These are phyloP conservation scores for Operophtera brumata DNA, from an alignment of 2,888 invertebrate species.

Conservation along the genomic window DNA sequence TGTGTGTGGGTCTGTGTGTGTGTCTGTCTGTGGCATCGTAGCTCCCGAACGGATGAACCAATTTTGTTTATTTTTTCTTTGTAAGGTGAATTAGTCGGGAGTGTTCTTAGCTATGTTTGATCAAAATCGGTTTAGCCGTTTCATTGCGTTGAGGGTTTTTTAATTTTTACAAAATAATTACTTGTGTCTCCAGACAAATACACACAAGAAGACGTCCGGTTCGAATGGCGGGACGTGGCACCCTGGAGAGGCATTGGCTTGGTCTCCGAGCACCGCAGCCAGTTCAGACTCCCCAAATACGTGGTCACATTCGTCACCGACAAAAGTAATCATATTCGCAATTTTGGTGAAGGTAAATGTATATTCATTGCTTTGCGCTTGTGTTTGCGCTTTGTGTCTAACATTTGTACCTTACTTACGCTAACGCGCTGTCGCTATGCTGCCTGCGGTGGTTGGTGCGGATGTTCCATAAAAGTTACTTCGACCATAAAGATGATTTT, in stretches of 20 bases:
- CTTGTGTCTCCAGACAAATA: constrained; percentile 75
- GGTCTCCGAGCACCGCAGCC: constrained; percentile 74
- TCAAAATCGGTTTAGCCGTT: too few relatives aligned
- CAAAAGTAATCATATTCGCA: constrained; percentile 81
- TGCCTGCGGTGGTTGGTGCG: constrained; percentile 55
- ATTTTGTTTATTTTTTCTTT: too few relatives aligned
- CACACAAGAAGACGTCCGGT: constrained; percentile 81
- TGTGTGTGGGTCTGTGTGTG: too few relatives aligned
- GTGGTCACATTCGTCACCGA: constrained; percentile 82
- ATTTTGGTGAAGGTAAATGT: constrained; percentile 84
- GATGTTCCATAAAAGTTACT: constrained; percentile 28
- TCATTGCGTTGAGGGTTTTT: too few relatives aligned
- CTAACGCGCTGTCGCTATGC: constrained; percentile 58
- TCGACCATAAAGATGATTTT: background rate
- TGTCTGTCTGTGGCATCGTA: too few relatives aligned
- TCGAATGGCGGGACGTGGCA: constrained; percentile 81
- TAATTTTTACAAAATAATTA: background rate
- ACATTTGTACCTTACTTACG: constrained; percentile 60
- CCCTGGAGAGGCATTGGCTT: constrained; percentile 74
- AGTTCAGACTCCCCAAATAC: constrained; percentile 83
- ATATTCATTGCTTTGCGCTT: constrained; percentile 77
- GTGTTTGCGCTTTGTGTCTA: constrained; percentile 66
- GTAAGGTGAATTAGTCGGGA: too few relatives aligned
- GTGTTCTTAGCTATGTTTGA: too few relatives aligned
- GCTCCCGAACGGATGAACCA: too few relatives aligned